phyloP scores from a whole-genome alignment of 2,113 vertebrate species.

The Muntiacus reevesi region DNA sequence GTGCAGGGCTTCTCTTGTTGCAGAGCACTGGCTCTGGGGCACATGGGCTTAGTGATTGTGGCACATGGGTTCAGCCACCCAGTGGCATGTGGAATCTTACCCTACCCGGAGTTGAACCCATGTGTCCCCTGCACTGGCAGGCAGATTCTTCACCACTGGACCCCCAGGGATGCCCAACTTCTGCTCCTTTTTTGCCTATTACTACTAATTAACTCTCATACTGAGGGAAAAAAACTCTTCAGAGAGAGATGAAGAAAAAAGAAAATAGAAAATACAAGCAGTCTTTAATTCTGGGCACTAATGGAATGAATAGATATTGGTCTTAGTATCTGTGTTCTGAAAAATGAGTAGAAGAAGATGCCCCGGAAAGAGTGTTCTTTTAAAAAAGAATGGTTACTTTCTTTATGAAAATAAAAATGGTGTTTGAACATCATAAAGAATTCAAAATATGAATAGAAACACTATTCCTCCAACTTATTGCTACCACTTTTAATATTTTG shows the following conservation, averaged over 20 bases:
- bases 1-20: background rate
- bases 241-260: background rate
- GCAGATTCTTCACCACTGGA: background rate
- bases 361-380: background rate
- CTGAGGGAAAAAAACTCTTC: background rate
- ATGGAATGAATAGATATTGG: background rate
- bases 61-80: background rate
- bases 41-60: background rate
- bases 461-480: background rate
- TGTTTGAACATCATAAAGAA: background rate
- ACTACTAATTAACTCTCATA: background rate
- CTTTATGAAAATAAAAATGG: background rate
- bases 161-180: background rate
- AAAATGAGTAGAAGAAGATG: background rate
- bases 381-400: background rate
- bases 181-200: background rate
- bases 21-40: background rate
- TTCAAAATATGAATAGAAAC: background rate
- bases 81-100: background rate
- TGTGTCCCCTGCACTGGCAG: background rate
- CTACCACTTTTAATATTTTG: background rate
- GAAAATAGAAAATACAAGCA: background rate
- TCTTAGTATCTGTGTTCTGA: background rate
- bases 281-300: background rate
- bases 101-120: background rate